A percentile compares a stretch with the other conserved stretches of the same genome.
Conservation (phyloP, 2,797 vertebrate genomes). For the Crocidura indochinensis region DNA sequence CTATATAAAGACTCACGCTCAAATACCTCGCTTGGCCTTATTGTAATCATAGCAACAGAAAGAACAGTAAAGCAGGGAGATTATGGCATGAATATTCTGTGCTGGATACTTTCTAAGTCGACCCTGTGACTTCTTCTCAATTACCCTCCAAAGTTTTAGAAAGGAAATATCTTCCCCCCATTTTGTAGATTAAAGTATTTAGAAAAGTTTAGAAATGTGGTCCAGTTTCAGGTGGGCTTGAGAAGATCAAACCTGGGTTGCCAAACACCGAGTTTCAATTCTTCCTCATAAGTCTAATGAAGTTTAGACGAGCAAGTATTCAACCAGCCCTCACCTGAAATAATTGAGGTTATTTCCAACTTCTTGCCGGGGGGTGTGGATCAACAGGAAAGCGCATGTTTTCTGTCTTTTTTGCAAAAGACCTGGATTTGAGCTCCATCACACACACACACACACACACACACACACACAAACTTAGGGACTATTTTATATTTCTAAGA, state of each 20-base stretch:
- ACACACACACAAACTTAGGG: not conserved
- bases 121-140: slow-evolving; percentile 50
- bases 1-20: not conserved
- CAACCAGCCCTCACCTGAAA: too few species aligned
- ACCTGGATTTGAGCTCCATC: too few species aligned
- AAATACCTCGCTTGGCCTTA: slow-evolving; percentile 14
- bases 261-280: too few species aligned
- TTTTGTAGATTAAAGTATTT: slow-evolving; percentile 57
- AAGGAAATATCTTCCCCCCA: slow-evolving; percentile 21
- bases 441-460: too few species aligned
- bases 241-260: slow-evolving; percentile 3
- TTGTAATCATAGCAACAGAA: slow-evolving; percentile 9
- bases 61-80: not conserved
- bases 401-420: too few species aligned
- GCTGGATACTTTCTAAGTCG: not conserved
- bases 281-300: too few species aligned
- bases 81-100: not conserved
- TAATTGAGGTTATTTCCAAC: too few species aligned
- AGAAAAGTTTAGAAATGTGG: slow-evolving; percentile 60
- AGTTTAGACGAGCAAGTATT: too few species aligned
- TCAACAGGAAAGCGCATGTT: too few species aligned
- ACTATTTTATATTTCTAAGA: not conserved
- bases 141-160: slow-evolving; percentile 21
- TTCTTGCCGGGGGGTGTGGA: too few species aligned
- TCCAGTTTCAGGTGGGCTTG: not conserved